These are phyloP conservation scores for Syrrhaptes paradoxus DNA, from an alignment of 2,113 vertebrate genomes.

Conservation along the genomic window DNA sequence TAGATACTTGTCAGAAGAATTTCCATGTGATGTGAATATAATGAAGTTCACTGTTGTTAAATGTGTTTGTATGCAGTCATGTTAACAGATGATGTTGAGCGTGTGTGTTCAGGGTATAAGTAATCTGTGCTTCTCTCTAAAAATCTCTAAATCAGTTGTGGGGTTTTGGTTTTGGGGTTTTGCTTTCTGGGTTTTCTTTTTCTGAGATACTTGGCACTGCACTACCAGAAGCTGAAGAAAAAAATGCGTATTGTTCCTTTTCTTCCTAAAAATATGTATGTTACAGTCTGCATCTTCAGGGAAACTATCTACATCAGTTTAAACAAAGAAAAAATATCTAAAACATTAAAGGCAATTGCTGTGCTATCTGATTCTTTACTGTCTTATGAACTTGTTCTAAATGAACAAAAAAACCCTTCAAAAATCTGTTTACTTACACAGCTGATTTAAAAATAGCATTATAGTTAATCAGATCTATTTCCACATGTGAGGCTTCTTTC, in stretches of 20 bases:
- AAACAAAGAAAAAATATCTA: background rate
- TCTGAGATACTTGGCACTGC: background rate
- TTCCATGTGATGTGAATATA: background rate
- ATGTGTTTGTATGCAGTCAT: background rate
- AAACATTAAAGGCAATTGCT: background rate
- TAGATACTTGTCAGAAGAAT: background rate
- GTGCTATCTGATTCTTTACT: accelerated
- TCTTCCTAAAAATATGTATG: background rate
- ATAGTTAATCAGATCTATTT: background rate
- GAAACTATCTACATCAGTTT: background rate
- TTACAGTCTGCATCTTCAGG: background rate
- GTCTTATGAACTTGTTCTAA: background rate
- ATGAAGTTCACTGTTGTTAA: background rate
- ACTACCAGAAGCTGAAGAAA: background rate
- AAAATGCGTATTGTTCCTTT: background rate
- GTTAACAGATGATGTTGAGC: background rate
- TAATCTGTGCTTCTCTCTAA: background rate
- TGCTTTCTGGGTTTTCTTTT: background rate
- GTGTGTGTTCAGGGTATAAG: background rate
- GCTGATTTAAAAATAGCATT: background rate
- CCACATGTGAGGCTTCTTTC: background rate
- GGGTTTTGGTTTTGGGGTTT: background rate
- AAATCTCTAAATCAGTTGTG: background rate
- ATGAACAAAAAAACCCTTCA: background rate
- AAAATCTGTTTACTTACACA: background rate